Base-by-base conservation (phyloP, 1,140 invertebrate species). In the Matsumurasca onukii region DNA sequence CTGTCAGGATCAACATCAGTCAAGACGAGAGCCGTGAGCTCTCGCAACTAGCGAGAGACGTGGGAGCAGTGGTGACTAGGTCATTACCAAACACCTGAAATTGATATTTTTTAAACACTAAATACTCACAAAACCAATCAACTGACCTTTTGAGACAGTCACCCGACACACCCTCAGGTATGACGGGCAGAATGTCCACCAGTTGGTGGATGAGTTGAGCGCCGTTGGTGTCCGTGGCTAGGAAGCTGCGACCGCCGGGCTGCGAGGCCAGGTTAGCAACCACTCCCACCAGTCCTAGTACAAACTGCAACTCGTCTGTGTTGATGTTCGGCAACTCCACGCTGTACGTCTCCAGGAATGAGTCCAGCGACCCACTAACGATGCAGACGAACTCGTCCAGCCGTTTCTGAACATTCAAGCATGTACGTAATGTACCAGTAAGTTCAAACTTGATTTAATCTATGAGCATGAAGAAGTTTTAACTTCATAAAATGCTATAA, bases 181-280 rank as follows among this genome's bases (percentile, higher is more conserved):
- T 72, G 1, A 51, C 52, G 0, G 77, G 75, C 34, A 78, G 69
- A 17, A 74, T 63, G 62, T 71, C 69, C n/a, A 79, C 59, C 34
- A 80, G 73, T 34, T 77, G 75, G 15, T 73, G 62, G 13, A 81
- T 68, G 0, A 82, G 74, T 48, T 77, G 73, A 69, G 70, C 76
- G 12, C 80, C 80, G 64, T 75, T 77, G 0, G 59, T 39, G 61
- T 77, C 74, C 3, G 74, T 77, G 1, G 78, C 75, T 30, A 82
- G 70, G 74, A 81, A 80, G 31, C 78, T 73, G 30, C 79, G 73
- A 20, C 80, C 80, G 59, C 77, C 73, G 9, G 79, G 71, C 15
- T 65, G 72, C 1, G 78, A 76, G 3, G 80, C 78, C 67, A 82
- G 75, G 69, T 82, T 82, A 13, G 77, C 76, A 3, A 80, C 73